Base-by-base conservation (phyloP, 2,888 invertebrate genomes). In the Tolmerus cingulatus region DNA sequence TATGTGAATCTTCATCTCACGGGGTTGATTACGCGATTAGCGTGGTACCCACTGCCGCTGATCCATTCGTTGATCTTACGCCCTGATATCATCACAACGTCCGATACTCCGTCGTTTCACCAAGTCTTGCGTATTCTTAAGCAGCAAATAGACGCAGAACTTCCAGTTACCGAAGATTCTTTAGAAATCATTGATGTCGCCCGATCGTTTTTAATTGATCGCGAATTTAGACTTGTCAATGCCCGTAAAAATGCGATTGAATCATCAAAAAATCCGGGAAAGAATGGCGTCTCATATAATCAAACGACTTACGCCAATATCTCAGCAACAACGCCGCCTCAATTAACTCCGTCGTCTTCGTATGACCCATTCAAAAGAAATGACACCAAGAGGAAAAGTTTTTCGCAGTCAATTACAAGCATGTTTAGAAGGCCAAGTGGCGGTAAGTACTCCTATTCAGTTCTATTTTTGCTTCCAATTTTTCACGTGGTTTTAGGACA, bases 1-100 rank as follows among this genome's bases (percentile, higher is more conserved):
- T 95, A 96, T 89, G 95, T 97, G 27, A 98, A 98, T 93, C 94
- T 98, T 88, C 96, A 97, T 90, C 94, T 98, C 89, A 98, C 98
- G 5, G 97, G 97, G 5, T 94, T 98, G 40, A 94, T 99, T 78
- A 96, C 97, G 46, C 95, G 97, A 89, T 94, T 99, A 89, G 96
- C 98, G 5, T 95, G 97, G 88, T 97, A 97, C 92, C 97, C 98
- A 0, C 96, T 98, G 90, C 97, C 98, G 7, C 93, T 99, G 86
- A 93, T 99, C 85, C 95, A 97, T 89, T 96, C 98, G 3, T 95
- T 98, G 91, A 94, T 99, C 77, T 94, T 99, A 88, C 97, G 97
- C 90, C 96, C 97, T 88, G 96, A 95, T 92, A 95, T 96, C 90
- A 96, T 97, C 89, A 95, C 98, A 91, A 97, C 98, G 91, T 98